Percentiles rank a stretch among this genome's conserved stretches.
Conservation (phyloP, 1,140 invertebrate genomes). For the Drosophila guanche region DNA sequence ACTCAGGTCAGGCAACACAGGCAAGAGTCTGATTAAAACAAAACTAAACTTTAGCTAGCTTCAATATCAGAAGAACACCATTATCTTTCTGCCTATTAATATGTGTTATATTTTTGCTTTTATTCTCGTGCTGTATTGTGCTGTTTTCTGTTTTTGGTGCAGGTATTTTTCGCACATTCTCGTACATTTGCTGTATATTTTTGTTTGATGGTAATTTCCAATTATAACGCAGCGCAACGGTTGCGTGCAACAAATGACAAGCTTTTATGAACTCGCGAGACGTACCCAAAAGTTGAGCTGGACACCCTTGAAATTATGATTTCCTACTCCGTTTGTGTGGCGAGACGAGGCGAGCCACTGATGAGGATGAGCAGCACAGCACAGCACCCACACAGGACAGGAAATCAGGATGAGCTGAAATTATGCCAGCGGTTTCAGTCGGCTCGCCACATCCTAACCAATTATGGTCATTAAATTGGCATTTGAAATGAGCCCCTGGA, state of each 20-base stretch:
- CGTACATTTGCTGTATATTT: background rate
- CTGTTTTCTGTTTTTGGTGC: no score
- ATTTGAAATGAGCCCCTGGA: constrained; percentile 59
- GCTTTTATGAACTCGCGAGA: constrained; percentile 73
- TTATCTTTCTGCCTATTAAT: no score
- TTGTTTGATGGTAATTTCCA: constrained; percentile 68
- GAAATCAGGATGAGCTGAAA: constrained; percentile 72
- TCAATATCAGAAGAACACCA: no score
- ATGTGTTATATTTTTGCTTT: no score
- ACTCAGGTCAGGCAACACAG: background rate
- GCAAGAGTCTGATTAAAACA: no score
- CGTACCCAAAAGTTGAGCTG: constrained; percentile 21
- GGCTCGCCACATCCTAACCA: constrained; percentile 50
- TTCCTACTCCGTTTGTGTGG: constrained; percentile 44
- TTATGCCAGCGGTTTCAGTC: constrained; percentile 40
- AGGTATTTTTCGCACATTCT: no score
- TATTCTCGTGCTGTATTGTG: no score
- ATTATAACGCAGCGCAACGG: constrained; percentile 70
- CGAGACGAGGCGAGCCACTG: background rate
- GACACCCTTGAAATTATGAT: constrained; percentile 68
- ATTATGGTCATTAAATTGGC: constrained; percentile 79
- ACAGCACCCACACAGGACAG: constrained; percentile 27
- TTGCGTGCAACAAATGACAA: constrained; percentile 80
- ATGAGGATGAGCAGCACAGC: constrained; percentile 1
- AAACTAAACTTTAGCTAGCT: no score